Evolutionary conservation across 1,140 invertebrate species (phyloP).

Genomic region (Diploscapter pachys): DNA sequence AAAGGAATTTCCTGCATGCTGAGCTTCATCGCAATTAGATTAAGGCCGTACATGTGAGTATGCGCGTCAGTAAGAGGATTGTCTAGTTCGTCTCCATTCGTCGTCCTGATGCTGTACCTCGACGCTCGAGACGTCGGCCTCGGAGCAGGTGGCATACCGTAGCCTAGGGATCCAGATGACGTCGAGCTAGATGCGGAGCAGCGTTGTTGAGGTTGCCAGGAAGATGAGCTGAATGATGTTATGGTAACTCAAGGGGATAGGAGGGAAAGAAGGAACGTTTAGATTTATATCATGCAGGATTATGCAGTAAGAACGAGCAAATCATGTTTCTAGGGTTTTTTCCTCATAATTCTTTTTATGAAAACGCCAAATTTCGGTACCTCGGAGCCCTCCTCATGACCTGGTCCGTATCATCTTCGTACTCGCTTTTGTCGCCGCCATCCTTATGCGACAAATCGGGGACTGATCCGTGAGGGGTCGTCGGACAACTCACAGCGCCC

Average conservation of each 20-base stretch:
- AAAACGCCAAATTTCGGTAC: slow-evolving; percentile 15
- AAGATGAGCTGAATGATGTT: slow-evolving; percentile 1
- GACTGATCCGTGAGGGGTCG: slow-evolving; percentile 55
- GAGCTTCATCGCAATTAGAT: slow-evolving; percentile 11
- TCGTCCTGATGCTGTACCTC: neutral
- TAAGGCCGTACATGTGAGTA: slow-evolving; percentile 3
- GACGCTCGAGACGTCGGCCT: too few species aligned
- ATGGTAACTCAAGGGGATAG: neutral
- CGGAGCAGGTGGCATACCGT: neutral
- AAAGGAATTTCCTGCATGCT: slow-evolving; percentile 6
- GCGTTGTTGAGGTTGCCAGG: slow-evolving; percentile 17
- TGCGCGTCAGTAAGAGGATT: slow-evolving; percentile 1
- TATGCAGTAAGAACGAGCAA: slow-evolving; percentile 31
- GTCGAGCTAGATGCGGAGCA: neutral
- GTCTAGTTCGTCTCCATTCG: slow-evolving; percentile 3
- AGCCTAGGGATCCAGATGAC: slow-evolving; percentile 3
- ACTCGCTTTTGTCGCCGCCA: slow-evolving; percentile 28
- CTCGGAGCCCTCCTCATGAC: slow-evolving; percentile 7
- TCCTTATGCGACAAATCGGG: slow-evolving; percentile 43
- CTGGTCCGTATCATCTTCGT: slow-evolving; percentile 25
- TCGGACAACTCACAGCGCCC: slow-evolving; percentile 43
- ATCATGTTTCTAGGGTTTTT: neutral
- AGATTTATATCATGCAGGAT: slow-evolving; percentile 1
- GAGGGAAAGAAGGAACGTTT: neutral
- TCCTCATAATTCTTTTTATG: too few species aligned